phyloP scores from a whole-genome alignment of 2,888 invertebrate species.

The Leptopilina drosophilae region DNA sequence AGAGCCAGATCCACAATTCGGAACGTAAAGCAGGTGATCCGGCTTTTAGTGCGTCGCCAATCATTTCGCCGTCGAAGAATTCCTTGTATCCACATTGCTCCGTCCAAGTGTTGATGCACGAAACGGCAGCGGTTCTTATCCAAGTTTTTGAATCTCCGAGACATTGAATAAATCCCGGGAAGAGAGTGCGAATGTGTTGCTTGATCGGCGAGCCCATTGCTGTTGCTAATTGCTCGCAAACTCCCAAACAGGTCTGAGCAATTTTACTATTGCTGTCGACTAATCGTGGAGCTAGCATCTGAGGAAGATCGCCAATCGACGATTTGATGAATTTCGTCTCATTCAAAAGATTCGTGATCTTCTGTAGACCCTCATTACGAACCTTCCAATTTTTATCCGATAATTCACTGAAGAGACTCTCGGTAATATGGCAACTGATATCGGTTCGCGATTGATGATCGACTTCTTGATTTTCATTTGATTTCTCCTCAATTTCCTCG shows the following conservation, averaged over 20 bases:
- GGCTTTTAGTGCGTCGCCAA: constrained; percentile 89
- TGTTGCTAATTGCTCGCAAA: constrained; percentile 88
- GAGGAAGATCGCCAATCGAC: constrained; percentile 90
- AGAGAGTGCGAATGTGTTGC: constrained; percentile 87
- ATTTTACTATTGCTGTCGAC: constrained; percentile 95
- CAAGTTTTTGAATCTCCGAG: constrained; percentile 86
- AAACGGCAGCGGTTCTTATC: constrained; percentile 88
- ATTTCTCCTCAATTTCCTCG: constrained; percentile 77
- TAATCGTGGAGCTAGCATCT: constrained; percentile 86
- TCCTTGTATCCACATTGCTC: constrained; percentile 89
- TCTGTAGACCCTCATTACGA: constrained; percentile 79
- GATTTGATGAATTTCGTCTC: constrained; percentile 90
- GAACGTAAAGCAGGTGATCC: constrained; percentile 90
- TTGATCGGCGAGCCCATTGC: constrained; percentile 91
- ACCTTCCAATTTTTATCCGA: constrained; percentile 97
- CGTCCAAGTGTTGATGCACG: constrained; percentile 92
- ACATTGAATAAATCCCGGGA: constrained; percentile 88
- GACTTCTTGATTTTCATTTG: constrained; percentile 77
- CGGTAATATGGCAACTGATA: constrained; percentile 90
- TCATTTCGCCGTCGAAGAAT: constrained; percentile 92
- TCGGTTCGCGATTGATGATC: constrained; percentile 89
- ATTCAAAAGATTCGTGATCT: constrained; percentile 84
- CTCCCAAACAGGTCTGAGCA: constrained; percentile 88
- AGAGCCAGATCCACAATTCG: constrained; percentile 91
- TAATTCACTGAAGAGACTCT: constrained; percentile 87